phyloP scores from a whole-genome alignment of 35 echinoderm and acorn worm genomes.

The Holothuria glaberrima region DNA sequence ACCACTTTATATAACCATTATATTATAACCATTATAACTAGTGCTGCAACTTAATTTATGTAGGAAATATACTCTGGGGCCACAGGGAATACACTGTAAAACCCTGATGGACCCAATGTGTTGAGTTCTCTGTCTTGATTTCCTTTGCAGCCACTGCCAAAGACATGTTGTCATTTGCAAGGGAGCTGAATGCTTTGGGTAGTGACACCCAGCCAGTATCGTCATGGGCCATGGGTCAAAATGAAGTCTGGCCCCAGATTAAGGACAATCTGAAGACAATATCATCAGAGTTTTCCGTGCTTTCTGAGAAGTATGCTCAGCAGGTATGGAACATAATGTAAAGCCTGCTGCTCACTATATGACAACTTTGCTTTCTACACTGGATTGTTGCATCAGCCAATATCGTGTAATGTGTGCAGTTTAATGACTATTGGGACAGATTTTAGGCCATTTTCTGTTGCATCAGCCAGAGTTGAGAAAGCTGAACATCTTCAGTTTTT shows the following conservation, averaged over 20 bases:
- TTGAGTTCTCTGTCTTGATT: not conserved
- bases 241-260: conserved; percentile 90
- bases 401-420: no score
- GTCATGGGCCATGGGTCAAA: conserved; percentile 92
- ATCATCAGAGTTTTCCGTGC: conserved; percentile 86
- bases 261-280: conserved; percentile 84
- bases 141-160: conserved; percentile 65
- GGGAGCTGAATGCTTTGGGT: conserved; percentile 75
- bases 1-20: no score
- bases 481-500: no score
- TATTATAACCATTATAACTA: no score
- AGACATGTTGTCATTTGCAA: conserved; percentile 89
- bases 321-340: not conserved
- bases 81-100: no score
- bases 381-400: not conserved
- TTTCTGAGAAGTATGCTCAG: conserved; percentile 84
- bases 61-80: no score
- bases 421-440: no score
- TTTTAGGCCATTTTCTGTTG: no score
- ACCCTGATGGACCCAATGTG: not conserved
- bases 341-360: no score
- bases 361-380: no score
- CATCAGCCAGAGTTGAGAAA: no score
- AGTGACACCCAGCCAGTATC: conserved; percentile 75
- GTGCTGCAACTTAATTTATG: no score